Percentiles rank a stretch among this genome's conserved stretches.
Evolutionary conservation across 23 tunicate genomes (phyloP).

Genomic region (Oikopleura vanhoeffeni): DNA sequence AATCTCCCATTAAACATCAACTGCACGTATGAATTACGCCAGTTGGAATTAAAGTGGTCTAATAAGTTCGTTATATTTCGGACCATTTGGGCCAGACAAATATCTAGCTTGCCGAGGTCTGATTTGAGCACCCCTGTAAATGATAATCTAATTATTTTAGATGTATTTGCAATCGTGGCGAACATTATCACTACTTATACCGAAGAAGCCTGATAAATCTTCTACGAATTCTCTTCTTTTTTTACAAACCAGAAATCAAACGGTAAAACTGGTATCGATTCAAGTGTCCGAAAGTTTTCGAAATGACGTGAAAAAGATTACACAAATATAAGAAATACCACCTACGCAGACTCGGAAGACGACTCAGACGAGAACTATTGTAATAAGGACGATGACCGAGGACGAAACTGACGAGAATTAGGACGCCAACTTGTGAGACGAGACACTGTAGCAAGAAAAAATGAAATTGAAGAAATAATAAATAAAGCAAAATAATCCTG

Average conservation of each 20-base stretch:
- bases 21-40: too few relatives aligned
- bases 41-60: too few relatives aligned
- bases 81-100: too few relatives aligned
- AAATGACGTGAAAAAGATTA: background rate
- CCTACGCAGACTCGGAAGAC: background rate
- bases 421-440: constrained; percentile 35
- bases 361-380: background rate
- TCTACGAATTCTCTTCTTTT: background rate
- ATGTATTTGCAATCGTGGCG: background rate
- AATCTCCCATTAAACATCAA: too few relatives aligned
- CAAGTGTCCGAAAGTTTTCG: background rate
- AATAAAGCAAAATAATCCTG: background rate
- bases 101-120: too few relatives aligned
- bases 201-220: background rate
- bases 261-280: too few relatives aligned
- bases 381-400: too few relatives aligned
- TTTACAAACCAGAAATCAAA: background rate
- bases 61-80: too few relatives aligned
- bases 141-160: too few relatives aligned
- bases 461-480: background rate
- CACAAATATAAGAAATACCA: background rate
- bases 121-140: too few relatives aligned
- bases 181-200: background rate
- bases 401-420: background rate
- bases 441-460: constrained; percentile 49